Evolutionary conservation across 2,888 invertebrate species (phyloP).

Genomic region (Thyatira batis): DNA sequence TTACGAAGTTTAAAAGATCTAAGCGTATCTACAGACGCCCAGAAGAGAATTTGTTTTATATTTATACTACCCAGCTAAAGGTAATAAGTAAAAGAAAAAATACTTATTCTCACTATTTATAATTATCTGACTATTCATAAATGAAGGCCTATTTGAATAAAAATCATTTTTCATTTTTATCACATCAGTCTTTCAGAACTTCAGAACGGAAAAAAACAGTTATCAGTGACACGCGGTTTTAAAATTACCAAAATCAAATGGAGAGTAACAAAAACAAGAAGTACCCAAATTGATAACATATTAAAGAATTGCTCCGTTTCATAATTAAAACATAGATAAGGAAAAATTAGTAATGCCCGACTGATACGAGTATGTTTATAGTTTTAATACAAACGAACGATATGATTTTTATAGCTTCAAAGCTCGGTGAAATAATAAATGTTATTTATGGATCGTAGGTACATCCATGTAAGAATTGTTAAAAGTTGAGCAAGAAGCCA

Average conservation of each 20-base stretch:
- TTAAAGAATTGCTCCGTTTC: slow-evolving; percentile 17
- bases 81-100: too few relatives aligned
- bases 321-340: slow-evolving; percentile 27
- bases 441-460: background rate
- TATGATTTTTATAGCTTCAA: background rate
- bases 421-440: background rate
- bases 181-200: too few relatives aligned
- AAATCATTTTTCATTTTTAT: too few relatives aligned
- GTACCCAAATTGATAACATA: slow-evolving; percentile 19
- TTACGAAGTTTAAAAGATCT: too few relatives aligned
- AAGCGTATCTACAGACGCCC: too few relatives aligned
- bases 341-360: slow-evolving; percentile 27
- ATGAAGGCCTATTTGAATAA: too few relatives aligned
- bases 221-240: background rate
- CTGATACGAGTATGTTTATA: slow-evolving; percentile 3
- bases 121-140: too few relatives aligned
- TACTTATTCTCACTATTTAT: too few relatives aligned
- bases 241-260: slow-evolving; percentile 14
- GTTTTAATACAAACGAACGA: too few relatives aligned
- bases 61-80: too few relatives aligned
- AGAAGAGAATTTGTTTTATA: too few relatives aligned
- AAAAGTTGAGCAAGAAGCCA: background rate
- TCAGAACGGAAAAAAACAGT: background rate
- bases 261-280: slow-evolving; percentile 28
- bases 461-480: background rate